A percentile compares a stretch with the other conserved stretches of the same genome.
Evolutionary conservation across 2,888 invertebrate species (phyloP).

Genomic region (Ariolimax columbianus): DNA sequence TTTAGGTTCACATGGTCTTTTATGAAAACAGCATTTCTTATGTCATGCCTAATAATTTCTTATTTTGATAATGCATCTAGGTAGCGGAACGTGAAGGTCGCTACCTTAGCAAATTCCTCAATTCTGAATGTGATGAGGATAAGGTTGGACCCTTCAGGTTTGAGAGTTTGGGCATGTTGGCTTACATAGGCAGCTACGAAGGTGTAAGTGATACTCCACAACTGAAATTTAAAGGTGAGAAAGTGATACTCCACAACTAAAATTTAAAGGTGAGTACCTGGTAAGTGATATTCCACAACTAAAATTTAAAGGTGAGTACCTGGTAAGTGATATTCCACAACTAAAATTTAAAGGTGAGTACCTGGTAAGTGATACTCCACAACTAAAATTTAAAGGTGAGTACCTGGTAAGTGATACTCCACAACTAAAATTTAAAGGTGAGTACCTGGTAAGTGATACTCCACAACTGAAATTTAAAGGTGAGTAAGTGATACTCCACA

Average conservation of each 20-base stretch:
- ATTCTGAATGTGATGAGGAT: slow-evolving; percentile 59
- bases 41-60: neutral
- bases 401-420: slow-evolving; percentile 77
- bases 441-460: slow-evolving; percentile 75
- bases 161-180: slow-evolving; percentile 78
- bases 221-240: slow-evolving; percentile 42
- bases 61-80: slow-evolving; percentile 57
- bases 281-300: slow-evolving; percentile 75
- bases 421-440: slow-evolving; percentile 43
- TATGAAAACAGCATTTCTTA: neutral
- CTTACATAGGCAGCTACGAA: slow-evolving; percentile 78
- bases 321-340: slow-evolving; percentile 76
- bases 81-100: slow-evolving; percentile 79
- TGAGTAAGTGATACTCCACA: too few relatives aligned
- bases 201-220: slow-evolving; percentile 77
- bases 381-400: slow-evolving; percentile 44
- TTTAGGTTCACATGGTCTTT: too few relatives aligned
- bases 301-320: slow-evolving; percentile 44
- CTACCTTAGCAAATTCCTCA: slow-evolving; percentile 75
- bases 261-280: slow-evolving; percentile 42
- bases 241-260: slow-evolving; percentile 73
- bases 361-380: slow-evolving; percentile 77
- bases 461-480: slow-evolving; percentile 63
- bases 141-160: slow-evolving; percentile 71
- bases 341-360: slow-evolving; percentile 44